Evolutionary conservation across 2,888 invertebrate genomes (phyloP), one percentile per base, ranked within the genome.

Genomic region (Cryptosula pallasiana): DNA sequence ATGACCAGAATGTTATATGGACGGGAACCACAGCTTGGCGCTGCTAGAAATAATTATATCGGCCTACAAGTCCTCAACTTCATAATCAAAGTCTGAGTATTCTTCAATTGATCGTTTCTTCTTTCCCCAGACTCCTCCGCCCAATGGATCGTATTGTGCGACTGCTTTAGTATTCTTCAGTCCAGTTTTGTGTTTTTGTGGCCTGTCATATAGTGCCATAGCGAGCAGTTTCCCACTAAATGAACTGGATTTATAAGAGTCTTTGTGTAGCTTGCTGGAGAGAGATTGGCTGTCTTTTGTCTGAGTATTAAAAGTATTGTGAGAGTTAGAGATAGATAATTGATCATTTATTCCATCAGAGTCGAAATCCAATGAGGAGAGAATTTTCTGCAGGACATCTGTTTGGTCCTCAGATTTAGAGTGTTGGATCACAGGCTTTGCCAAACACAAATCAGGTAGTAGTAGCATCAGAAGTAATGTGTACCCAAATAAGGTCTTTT

Each of bases 31-130:
- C n/a, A n/a, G n/a, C n/a, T n/a, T n/a, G n/a, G n/a, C n/a, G n/a
- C n/a, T n/a, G n/a, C n/a, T n/a, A n/a, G n/a, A n/a, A n/a, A n/a
- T n/a, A n/a, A n/a, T n/a, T n/a, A n/a, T n/a, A 23, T 23, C 20
- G n/a, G 20, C 23, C 25, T 63, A 63, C 27, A 63, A 34, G n/a
- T 63, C 63, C 25, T 63, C 63, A 13, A 27, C 34, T 63, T 63
- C 63, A 32, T 63, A 63, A 16, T 63, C 63, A 32, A 63, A 63
- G 32, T 63, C 63, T 29, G 27, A 27, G 34, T 63, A 32, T 9
- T 63, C 34, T 63, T 20, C 25, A 9, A 34, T 5, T 5, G 63
- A 63, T 27, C 63, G 27, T 27, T 63, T 63, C 25, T 57, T 57
- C 32, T n/a, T 63, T 1, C 63, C 63, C 63, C 63, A 63, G 9